Evolutionary conservation across 2,113 vertebrate species (phyloP), one percentile per base, ranked within the genome.

Genomic region (Anser brachyrhynchus): DNA sequence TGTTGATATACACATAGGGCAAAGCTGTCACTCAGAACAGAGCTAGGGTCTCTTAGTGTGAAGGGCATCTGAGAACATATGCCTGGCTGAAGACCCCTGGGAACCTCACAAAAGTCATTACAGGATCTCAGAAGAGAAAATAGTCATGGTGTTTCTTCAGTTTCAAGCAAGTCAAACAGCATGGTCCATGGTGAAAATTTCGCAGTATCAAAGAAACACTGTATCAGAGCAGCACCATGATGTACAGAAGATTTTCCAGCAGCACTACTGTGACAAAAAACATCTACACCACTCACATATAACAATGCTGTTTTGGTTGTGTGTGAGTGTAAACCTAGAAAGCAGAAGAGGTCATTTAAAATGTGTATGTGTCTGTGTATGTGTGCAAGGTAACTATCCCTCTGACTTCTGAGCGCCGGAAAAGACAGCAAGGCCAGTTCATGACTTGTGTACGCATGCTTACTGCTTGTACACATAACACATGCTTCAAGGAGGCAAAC

Each of bases 221-320:
- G 17, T 71, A 41, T 65, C 26, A 28, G 5, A 41, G 62, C 11
- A 65, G 17, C 51, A 73, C 26, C 16, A 14, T 12, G 10, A 58
- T 8, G 2, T 43, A 6, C 37, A 74, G 51, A 90, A 85, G 18
- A 22, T 61, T 88, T 91, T 83, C 29, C 49, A 73, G 51, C 59
- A 75, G 43, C 58, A 19, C 29, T 75, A 2, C 20, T 18, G 33
- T 85, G 62, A 67, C 52, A 59, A 73, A 67, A 31, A 70, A 44
- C 19, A 55, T 0, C 25, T 11, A 8, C n/a, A 52, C 25, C 37
- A 52, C 25, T 78, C 43, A 15, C 0, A 0, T 31, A 10, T 3
- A 89, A 46, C 31, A 81, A 31, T 16, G 55, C 12, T 14, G 70
- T 73, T 62, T 69, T 49, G 43, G 43, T 78, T 64, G 46, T 57